These are phyloP conservation scores for Sapajus apella DNA, from an alignment of 2,113 vertebrate genomes.

Conservation along the genomic window DNA sequence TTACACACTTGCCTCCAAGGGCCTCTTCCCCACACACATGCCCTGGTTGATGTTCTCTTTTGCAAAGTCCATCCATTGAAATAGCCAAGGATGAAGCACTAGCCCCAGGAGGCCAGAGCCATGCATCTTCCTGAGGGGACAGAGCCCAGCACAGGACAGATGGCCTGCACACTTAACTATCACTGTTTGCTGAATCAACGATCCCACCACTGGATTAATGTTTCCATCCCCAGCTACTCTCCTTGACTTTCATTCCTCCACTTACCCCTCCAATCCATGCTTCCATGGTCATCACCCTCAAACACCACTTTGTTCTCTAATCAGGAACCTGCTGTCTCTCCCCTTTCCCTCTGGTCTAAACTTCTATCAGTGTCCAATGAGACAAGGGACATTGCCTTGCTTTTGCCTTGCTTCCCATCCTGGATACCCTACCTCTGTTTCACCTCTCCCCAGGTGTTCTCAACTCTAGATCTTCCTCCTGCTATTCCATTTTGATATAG, in stretches of 20 bases:
- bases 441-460: background rate
- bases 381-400: background rate
- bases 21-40: rapidly evolving
- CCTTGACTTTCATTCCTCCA: background rate
- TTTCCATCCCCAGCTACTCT: background rate
- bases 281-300: background rate
- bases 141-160: background rate
- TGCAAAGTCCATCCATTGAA: background rate
- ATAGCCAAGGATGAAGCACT: too few relatives aligned
- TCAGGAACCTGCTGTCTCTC: background rate
- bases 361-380: background rate
- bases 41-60: background rate
- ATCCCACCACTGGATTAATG: background rate
- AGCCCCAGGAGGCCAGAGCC: background rate
- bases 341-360: background rate
- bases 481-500: background rate
- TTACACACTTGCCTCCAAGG: too few relatives aligned
- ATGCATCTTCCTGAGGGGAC: background rate
- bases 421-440: background rate
- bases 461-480: background rate
- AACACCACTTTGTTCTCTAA: background rate
- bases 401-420: rapidly evolving
- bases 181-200: background rate
- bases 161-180: background rate
- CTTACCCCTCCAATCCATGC: too few relatives aligned